Base-by-base conservation (phyloP, 2,113 vertebrate genomes). In the Pseudolaguvia tuberculata region DNA sequence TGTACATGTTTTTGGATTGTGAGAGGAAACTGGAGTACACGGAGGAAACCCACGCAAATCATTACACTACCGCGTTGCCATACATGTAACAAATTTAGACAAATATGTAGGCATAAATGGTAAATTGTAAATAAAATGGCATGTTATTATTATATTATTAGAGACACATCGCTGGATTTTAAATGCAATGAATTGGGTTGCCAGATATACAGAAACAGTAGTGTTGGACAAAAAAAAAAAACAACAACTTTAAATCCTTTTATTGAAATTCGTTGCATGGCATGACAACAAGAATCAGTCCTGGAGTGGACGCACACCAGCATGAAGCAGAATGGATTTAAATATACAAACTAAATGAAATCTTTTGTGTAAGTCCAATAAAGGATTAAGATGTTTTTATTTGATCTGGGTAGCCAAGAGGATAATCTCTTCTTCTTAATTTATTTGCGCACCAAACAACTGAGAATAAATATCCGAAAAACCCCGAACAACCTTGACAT, bases 371-470 rank as follows among this genome's bases (percentile, higher is more conserved):
- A 63, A 10, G 42, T 65, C 39, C 42, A 21, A 21, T 42, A 14
- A 21, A 61, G 20, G 20, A n/a, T 21, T 62, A 25, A 17, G n/a
- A 45, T 23, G 42, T 45, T 2, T 42, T 14, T 63, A 42, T 63
- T 62, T n/a, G 31, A 21, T n/a, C 13, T 1, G 59, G 31, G 11
- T 62, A 20, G 20, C 18, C n/a, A 63, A 23, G 35, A 18, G 39
- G 39, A 63, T 63, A 7, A 23, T 63, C 39, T 14, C 35, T 63
- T 20, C 20, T n/a, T 39, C 0, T n/a, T 39, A 62, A 21, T 35
- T n/a, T 62, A 62, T 62, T 62, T 62, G 59, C 7, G 9, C 59
- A 21, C 31, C 20, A 62, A 65, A 45, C n/a, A 21, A 63, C 13
- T 45, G 15, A 45, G 39, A 63, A 63, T 63, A 45, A 63, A 63